Base-by-base conservation (phyloP, 2,797 vertebrate species). In the Austrolebias charrua region DNA sequence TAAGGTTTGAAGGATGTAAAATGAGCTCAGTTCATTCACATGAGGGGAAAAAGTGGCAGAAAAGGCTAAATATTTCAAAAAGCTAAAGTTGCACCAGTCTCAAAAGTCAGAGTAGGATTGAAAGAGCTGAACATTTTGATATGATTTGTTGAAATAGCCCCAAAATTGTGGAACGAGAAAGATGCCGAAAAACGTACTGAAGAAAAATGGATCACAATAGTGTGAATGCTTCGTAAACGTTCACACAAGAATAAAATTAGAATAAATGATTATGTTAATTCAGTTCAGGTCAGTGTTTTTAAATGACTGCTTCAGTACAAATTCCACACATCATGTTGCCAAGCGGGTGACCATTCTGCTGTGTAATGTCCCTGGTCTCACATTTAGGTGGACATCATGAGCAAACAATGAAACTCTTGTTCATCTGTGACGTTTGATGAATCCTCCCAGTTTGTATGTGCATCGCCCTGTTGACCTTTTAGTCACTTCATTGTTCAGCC, bases 401-500 rank as follows among this genome's bases (percentile, higher is more conserved):
- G n/a, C 50, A 33, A 62, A 83, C 73, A 81, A 59, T 70, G 56
- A 49, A 66, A 46, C 68, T 49, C 14, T 66, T 73, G 73, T 76
- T 71, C 20, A 6, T 53, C 60, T 44, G 11, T 18, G 1, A 55
- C 6, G 35, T 78, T 75, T 68, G 20, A 47, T 69, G 75, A 78
- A 84, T 81, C 73, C 57, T 46, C 31, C 49, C 60, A 59, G 9
- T 71, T 71, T 55, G 63, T 69, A 43, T 44, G 63, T 45, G 47
- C 18, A 29, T 29, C 5, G 62, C 46, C 69, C 60, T 58, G 56
- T 73, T 73, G 67, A 79, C 83, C 83, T 77, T 31, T 13, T n/a
- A 54, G 58, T 71, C 77, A 48, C 58, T 48, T 57, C 46, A 64
- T 86, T 87, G 71, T 89, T 73, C 62, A n/a, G 54, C 51, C 64